Percentiles rank a stretch among this genome's conserved stretches.
phyloP scores from a whole-genome alignment of 1,140 invertebrate genomes.

The Pomacea maculata region DNA sequence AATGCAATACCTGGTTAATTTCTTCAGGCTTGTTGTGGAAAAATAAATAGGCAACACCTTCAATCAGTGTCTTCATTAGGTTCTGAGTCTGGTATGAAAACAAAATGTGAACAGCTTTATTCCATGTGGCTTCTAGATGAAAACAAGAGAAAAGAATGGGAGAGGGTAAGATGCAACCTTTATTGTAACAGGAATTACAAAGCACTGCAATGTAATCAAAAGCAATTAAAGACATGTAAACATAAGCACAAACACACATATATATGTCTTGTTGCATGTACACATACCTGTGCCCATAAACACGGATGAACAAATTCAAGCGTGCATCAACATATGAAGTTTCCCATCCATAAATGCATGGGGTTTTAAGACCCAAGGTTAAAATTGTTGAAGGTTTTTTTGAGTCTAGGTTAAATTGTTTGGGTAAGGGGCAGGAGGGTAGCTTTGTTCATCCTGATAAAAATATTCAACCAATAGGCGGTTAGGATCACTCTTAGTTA shows the following conservation, averaged over 20 bases:
- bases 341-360: neutral
- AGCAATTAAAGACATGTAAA: neutral
- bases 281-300: neutral
- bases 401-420: too few relatives aligned
- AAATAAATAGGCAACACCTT: constrained; percentile 13
- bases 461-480: too few relatives aligned
- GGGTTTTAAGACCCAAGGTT: too few relatives aligned
- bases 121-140: too few relatives aligned
- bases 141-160: too few relatives aligned
- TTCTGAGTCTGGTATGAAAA: neutral
- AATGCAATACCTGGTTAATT: neutral
- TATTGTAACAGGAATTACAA: too few relatives aligned
- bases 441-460: too few relatives aligned
- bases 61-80: constrained; percentile 13
- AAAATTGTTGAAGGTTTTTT: too few relatives aligned
- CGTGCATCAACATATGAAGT: neutral
- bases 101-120: too few relatives aligned
- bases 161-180: too few relatives aligned
- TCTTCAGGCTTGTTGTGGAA: constrained; percentile 23
- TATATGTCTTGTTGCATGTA: neutral
- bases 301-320: neutral
- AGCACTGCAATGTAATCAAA: too few relatives aligned
- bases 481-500: neutral
- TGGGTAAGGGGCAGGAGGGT: too few relatives aligned
- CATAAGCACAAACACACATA: constrained; percentile 1